phyloP scores from a whole-genome alignment of 2,888 invertebrate species.

The Xylota sylvarum region DNA sequence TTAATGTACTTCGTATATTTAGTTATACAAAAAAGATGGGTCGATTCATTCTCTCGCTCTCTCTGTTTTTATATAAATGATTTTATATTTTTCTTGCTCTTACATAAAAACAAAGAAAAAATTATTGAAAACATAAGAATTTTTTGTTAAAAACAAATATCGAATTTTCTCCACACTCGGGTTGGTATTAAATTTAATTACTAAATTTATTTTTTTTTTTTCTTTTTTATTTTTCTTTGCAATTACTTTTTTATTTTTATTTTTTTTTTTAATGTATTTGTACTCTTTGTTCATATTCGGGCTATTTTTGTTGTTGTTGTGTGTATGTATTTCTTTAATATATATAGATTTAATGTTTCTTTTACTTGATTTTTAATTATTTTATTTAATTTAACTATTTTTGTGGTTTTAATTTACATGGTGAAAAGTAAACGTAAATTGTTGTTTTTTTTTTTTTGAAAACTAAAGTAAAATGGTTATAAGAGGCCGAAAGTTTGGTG shows the following conservation, averaged over 20 bases:
- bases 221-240: slow-evolving; percentile 44
- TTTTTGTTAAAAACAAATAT: slow-evolving; percentile 39
- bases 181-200: slow-evolving; percentile 60
- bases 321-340: slow-evolving; percentile 46
- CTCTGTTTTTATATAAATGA: slow-evolving; percentile 53
- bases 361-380: slow-evolving; percentile 48
- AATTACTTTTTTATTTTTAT: slow-evolving; percentile 72
- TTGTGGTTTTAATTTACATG: slow-evolving; percentile 70
- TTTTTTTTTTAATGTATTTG: slow-evolving; percentile 83
- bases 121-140: slow-evolving; percentile 10
- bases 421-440: slow-evolving; percentile 55
- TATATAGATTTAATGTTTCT: slow-evolving; percentile 54
- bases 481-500: slow-evolving; percentile 74
- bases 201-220: slow-evolving; percentile 36
- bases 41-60: slow-evolving; percentile 74
- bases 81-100: slow-evolving; percentile 7
- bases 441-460: slow-evolving; percentile 9
- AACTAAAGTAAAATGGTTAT: slow-evolving; percentile 58
- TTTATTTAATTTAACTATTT: slow-evolving; percentile 75
- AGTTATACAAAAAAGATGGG: slow-evolving; percentile 68
- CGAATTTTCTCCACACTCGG: slow-evolving; percentile 76
- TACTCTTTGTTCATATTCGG: slow-evolving; percentile 85
- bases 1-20: slow-evolving; percentile 61
- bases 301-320: slow-evolving; percentile 81
- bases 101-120: slow-evolving; percentile 60